Evolutionary conservation across 1,140 invertebrate species (phyloP), one percentile per base, ranked within the genome.

Genomic region (Colletes gigas): DNA sequence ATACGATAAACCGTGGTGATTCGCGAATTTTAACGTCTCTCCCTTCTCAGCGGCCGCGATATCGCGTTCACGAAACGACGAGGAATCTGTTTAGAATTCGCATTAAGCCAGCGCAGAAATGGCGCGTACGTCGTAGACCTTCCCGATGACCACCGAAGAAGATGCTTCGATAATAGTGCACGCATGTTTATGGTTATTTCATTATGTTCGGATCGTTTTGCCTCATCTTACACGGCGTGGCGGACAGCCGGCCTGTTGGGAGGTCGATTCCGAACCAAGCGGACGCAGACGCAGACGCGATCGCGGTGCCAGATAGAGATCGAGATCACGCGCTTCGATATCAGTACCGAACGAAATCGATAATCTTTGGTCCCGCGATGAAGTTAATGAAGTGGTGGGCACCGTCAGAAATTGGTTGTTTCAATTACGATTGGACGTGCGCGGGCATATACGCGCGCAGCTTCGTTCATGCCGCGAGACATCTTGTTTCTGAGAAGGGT

Each of bases 301-400:
- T 75, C 50, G 50, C 44, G 50, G 50, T 50, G 15, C 68, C 30
- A 39, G 89, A 90, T 84, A 83, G 68, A 57, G 78, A 92, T 89
- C 90, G 78, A 73, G 89, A 89, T 88, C 80, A 71, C 41, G 9
- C 63, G 39, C 52, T 69, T 52, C 65, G 76, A 82, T 90, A 89
- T 89, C 81, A 79, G 84, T 84, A 89, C 79, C 83, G 87, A 81
- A 88, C 74, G 84, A 89, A 91, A 91, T 91, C 90, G 91, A 90
- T 92, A 89, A 92, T 91, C 83, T 86, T 86, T 70, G 74, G 86
- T 80, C 77, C 80, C 69, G 82, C 73, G 78, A 83, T 83, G 77
- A 68, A 84, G 82, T 88, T 90, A 90, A 91, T 90, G 86, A 88
- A 87, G 80, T 73, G 77, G 52, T 78, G 62, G 72, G 50, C 54